Evolutionary conservation across 2,113 vertebrate species (phyloP).

Genomic region (Laticauda colubrina): DNA sequence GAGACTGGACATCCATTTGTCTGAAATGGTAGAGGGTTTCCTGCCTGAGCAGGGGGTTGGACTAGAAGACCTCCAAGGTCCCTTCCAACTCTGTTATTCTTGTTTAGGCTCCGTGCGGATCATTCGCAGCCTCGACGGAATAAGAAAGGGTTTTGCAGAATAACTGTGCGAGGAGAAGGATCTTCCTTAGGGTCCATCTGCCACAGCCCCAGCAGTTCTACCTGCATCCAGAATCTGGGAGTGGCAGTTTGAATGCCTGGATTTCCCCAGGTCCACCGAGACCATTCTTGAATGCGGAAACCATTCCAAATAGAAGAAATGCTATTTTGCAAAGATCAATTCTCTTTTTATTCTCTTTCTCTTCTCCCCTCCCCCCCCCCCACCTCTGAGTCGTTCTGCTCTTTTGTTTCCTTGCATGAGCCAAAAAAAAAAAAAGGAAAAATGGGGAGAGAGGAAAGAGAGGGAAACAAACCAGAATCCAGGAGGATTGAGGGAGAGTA

Average conservation of each 20-base stretch:
- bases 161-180: neutral
- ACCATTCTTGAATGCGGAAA: neutral
- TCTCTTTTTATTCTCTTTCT: too few relatives aligned
- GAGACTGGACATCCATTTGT: too few relatives aligned
- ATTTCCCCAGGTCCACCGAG: neutral
- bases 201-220: neutral
- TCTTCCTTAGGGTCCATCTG: neutral
- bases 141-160: neutral
- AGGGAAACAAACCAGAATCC: neutral
- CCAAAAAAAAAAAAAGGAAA: neutral
- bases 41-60: too few relatives aligned
- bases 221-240: neutral
- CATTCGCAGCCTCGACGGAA: neutral
- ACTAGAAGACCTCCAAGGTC: too few relatives aligned
- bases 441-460: too few relatives aligned
- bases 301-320: neutral
- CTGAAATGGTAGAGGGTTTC: too few relatives aligned
- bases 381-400: neutral
- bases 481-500: constrained; percentile 44
- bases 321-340: neutral
- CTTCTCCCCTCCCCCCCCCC: neutral
- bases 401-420: constrained; percentile 12
- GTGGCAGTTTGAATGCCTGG: neutral
- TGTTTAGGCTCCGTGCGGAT: neutral
- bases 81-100: too few relatives aligned